Conservation (phyloP, 2,888 invertebrate species). For the Drosophila sordidapex region DNA sequence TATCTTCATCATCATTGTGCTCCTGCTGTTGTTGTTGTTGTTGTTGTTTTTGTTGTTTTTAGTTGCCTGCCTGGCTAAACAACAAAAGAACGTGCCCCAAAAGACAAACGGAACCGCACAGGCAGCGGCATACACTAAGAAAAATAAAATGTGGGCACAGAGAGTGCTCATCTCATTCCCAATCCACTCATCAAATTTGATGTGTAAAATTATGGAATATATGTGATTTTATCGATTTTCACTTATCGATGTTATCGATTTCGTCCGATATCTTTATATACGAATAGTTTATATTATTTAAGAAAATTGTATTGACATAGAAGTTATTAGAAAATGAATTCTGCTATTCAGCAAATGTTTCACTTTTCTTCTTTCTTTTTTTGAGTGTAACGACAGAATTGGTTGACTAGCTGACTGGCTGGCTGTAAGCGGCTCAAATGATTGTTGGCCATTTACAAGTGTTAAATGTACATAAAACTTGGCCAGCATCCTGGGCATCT, state of each 20-base stretch:
- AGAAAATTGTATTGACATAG: background rate
- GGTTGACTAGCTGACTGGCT: background rate
- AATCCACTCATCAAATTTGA: background rate
- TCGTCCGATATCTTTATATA: background rate
- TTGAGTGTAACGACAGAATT: background rate
- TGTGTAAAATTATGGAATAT: background rate
- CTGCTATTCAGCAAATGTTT: background rate
- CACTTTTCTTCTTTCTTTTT: background rate
- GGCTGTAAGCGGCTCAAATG: conserved; percentile 32
- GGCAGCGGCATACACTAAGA: conserved; percentile 1
- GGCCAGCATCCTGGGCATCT: conserved; percentile 26
- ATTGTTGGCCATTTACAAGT: conserved; percentile 61
- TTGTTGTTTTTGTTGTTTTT: conserved; percentile 38
- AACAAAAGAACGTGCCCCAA: conserved; percentile 47
- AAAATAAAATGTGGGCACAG: background rate
- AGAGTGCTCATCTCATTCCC: background rate
- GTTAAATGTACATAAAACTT: conserved; percentile 65
- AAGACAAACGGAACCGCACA: conserved; percentile 30
- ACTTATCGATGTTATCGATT: background rate
- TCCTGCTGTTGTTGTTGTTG: conserved; percentile 1
- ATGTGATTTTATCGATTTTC: background rate
- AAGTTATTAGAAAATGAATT: background rate
- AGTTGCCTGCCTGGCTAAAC: conserved; percentile 36
- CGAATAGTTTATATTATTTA: background rate
- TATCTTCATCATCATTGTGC: conserved; percentile 39